phyloP scores from a whole-genome alignment of 2,113 vertebrate genomes.

The Hemibagrus wyckioides region DNA sequence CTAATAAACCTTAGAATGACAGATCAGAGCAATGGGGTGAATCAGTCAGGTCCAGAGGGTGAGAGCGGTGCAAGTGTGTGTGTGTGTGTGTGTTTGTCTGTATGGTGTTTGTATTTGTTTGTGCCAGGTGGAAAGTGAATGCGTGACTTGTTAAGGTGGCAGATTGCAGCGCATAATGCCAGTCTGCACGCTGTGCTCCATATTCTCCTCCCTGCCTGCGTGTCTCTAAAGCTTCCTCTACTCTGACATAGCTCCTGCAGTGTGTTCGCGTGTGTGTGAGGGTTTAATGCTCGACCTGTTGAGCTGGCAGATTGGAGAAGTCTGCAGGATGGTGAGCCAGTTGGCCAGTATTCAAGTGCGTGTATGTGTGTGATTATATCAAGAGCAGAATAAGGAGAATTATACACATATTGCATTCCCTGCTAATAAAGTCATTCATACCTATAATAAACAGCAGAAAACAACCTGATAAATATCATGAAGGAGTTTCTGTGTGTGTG shows the following conservation, averaged over 20 bases:
- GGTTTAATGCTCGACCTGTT: constrained; percentile 39
- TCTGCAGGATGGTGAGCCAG: constrained; percentile 31
- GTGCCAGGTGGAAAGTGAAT: constrained; percentile 21
- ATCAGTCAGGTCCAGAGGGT: not conserved
- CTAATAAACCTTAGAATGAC: not conserved
- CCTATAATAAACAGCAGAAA: not conserved
- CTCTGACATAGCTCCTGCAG: constrained; percentile 2
- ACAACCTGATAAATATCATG: not conserved
- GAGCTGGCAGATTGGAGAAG: constrained; percentile 32
- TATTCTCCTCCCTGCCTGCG: not conserved
- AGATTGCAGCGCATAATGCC: constrained; percentile 27
- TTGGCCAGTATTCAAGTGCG: constrained; percentile 18
- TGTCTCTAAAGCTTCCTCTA: constrained; percentile 25
- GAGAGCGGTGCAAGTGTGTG: not conserved
- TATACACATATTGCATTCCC: not conserved
- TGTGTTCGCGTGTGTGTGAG: not conserved
- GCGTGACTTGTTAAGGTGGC: constrained; percentile 22
- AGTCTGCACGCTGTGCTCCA: not conserved
- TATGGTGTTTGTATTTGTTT: not conserved
- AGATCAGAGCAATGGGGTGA: not conserved
- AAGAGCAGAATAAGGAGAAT: not conserved
- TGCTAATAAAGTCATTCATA: not conserved
- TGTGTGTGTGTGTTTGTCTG: not conserved
- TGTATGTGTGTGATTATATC: not conserved
- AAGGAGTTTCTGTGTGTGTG: not conserved